These are phyloP conservation scores for Chaenocephalus aceratus DNA, from an alignment of 2,113 vertebrate species.

Conservation along the genomic window DNA sequence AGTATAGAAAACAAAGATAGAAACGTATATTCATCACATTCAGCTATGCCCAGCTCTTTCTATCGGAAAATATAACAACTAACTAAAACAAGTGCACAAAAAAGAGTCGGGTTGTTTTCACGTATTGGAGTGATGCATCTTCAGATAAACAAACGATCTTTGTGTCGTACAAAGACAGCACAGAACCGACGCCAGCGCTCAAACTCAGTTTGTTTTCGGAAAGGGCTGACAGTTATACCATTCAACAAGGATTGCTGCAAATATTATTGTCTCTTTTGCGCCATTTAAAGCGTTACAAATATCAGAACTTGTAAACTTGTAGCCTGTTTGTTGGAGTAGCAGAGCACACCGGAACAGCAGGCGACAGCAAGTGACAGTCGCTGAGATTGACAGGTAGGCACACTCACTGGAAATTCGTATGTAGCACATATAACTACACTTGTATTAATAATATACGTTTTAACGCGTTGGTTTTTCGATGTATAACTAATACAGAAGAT, in stretches of 20 bases:
- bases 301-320: constrained; percentile 4
- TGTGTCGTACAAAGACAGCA: constrained; percentile 43
- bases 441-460: background rate
- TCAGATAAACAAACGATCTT: constrained; percentile 36
- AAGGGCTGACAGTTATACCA: background rate
- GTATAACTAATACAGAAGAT: background rate
- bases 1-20: too few relatives aligned
- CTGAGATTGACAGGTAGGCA: constrained; percentile 71
- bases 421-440: background rate
- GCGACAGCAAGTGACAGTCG: constrained; percentile 56
- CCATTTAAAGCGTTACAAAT: background rate
- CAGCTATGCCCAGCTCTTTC: background rate
- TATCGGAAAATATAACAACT: background rate
- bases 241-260: background rate
- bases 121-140: constrained; percentile 8
- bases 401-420: background rate
- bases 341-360: constrained; percentile 42
- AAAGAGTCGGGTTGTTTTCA: too few relatives aligned
- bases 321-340: constrained; percentile 9
- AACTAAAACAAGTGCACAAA: background rate
- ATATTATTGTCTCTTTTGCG: background rate
- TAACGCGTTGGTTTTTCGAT: background rate
- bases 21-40: background rate
- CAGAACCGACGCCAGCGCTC: constrained; percentile 48
- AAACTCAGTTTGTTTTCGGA: constrained; percentile 17